Base-by-base conservation (phyloP, 2,888 invertebrate species). In the Linnaemya tessellans region DNA sequence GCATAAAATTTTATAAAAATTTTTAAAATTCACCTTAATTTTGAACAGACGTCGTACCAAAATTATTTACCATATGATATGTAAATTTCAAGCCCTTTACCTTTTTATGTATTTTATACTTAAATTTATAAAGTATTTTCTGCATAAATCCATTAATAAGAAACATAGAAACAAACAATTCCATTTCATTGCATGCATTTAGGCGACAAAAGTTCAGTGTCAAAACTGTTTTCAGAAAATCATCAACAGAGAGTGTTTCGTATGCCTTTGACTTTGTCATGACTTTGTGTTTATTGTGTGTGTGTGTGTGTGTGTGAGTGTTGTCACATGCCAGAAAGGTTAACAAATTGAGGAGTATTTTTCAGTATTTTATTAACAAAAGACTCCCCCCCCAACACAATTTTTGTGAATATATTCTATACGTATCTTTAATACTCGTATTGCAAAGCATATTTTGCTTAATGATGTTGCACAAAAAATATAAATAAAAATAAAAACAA, bases 121-220 rank as follows among this genome's bases (percentile, higher is more conserved):
- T n/a, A n/a, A n/a, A n/a, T n/a, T n/a, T n/a, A n/a, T n/a, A n/a
- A n/a, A n/a, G n/a, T n/a, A n/a, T n/a, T n/a, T n/a, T n/a, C n/a
- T n/a, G n/a, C n/a, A n/a, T n/a, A n/a, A n/a, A n/a, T n/a, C n/a
- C n/a, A n/a, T n/a, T n/a, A n/a, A n/a, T n/a, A n/a, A 11, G 8
- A 38, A 38, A 10, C 38, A 38, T 9, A 38, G 8, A 9, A 41
- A 9, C 46, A 18, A 3, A 74, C 5, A 58, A 18, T 41, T 13
- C 13, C 5, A 49, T 71, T 70, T 65, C 22, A 49, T 79, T 68
- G 68, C 74, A 84, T 80, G 46, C 67, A 38, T 74, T 68, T 41
- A 62, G 84, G 84, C 68, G 68, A 62, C 64, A 77, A 46, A 22
- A 58, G n/a, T 77, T 70, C n/a, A 25, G 46, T 49, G 25, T 46